Base-by-base conservation (phyloP, 1,140 invertebrate species). In the Pseudomyrmex gracilis region DNA sequence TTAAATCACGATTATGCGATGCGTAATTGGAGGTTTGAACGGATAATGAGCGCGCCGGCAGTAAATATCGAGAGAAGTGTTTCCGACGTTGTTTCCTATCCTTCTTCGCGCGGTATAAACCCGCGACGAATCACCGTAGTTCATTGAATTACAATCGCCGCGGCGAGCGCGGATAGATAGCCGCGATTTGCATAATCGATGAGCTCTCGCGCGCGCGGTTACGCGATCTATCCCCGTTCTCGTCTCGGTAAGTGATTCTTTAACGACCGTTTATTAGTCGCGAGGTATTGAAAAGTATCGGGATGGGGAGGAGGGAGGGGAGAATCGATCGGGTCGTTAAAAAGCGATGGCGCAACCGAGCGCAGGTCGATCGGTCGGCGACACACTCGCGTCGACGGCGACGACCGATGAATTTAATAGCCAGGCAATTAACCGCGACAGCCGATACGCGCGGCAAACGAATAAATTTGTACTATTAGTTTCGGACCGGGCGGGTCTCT, bases 381-480 rank as follows among this genome's bases (percentile, higher is more conserved):
- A 4, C 20, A 55, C 51, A 15, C 64, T 47, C 43, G 64, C 24
- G 43, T 68, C 71, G 76, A 55, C 63, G 61, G 63, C n/a, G 15
- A 78, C n/a, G 15, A 78, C 34, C 53, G 76, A 80, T 80, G 60
- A 64, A 73, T 10, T 86, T 88, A 86, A 88, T 88, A 74, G 63
- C 24, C 63, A 49, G 24, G 68, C 82, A 88, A 86, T 88, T 88
- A 84, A 88, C 71, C 70, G 68, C 83, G 61, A 86, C 84, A 74
- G 73, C 58, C 76, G 82, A 88, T 88, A 84, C 58, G 58, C 73
- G 67, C 84, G 85, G 73, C 68, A 85, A 90, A 86, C 83, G 86
- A 90, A 90, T 91, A 89, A 91, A 90, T 91, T 90, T 87, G 85
- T 87, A 85, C 85, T 76, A 89, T 88, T 89, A 85, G 82, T 82